Evolutionary conservation across 2,888 invertebrate genomes (phyloP).

Genomic region (Ophion costatus): DNA sequence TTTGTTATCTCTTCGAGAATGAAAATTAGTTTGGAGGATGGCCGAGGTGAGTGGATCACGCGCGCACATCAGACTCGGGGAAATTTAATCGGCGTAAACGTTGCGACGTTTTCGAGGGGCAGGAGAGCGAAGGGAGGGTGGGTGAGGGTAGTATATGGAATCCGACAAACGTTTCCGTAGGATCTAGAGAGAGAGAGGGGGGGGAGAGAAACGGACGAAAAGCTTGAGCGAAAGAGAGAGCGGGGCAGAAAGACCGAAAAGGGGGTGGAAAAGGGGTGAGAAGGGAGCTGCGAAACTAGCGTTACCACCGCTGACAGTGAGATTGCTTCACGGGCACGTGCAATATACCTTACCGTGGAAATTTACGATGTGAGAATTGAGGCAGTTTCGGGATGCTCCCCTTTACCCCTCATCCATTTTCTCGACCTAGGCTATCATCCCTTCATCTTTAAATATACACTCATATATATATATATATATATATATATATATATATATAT

Average conservation of each 20-base stretch:
- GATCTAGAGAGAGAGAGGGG: not conserved
- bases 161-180: slow-evolving; percentile 17
- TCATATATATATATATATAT: too few species aligned
- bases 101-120: slow-evolving; percentile 46
- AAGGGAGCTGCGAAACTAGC: slow-evolving; percentile 49
- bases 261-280: slow-evolving; percentile 49
- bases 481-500: not conserved
- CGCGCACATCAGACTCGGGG: slow-evolving; percentile 46
- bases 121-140: too few species aligned
- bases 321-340: slow-evolving; percentile 66
- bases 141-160: slow-evolving; percentile 46
- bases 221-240: slow-evolving; percentile 18
- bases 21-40: slow-evolving; percentile 54
- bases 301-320: slow-evolving; percentile 62
- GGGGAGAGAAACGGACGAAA: slow-evolving; percentile 15
- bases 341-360: slow-evolving; percentile 62
- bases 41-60: slow-evolving; percentile 43
- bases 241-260: not conserved
- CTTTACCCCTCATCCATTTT: slow-evolving; percentile 61
- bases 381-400: slow-evolving; percentile 55
- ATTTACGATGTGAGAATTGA: slow-evolving; percentile 67
- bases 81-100: slow-evolving; percentile 62
- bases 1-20: slow-evolving; percentile 28
- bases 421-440: slow-evolving; percentile 49
- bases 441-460: slow-evolving; percentile 50